Percentiles rank a stretch among this genome's conserved stretches.
Conservation (phyloP, 2,113 vertebrate species). For the Cyanoliseus patagonus region DNA sequence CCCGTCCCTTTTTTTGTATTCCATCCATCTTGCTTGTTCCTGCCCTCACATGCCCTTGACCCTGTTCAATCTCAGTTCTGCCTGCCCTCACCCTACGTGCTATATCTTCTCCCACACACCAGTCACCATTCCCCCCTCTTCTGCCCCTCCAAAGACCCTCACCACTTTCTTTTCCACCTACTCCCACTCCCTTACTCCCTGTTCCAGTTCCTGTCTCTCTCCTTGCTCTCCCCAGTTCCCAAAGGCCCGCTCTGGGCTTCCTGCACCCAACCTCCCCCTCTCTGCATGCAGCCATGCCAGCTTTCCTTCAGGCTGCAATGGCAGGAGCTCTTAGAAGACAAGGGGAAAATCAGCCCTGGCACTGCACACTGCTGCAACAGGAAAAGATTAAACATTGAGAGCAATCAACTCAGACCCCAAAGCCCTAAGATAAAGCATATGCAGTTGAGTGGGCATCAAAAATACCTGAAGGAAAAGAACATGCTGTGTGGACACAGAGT, state of each 20-base stretch:
- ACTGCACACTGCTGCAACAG: neutral
- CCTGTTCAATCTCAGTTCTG: neutral
- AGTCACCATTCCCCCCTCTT: neutral
- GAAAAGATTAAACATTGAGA: neutral
- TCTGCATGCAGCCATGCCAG: neutral
- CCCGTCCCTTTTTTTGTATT: neutral
- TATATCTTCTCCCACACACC: neutral
- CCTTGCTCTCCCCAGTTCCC: neutral
- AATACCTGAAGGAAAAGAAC: neutral
- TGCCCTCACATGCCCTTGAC: neutral
- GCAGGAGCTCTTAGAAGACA: neutral
- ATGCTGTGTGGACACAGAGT: neutral
- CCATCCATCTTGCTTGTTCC: neutral
- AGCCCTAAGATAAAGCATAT: neutral
- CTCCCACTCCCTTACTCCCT: fast-evolving
- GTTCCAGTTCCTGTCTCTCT: neutral
- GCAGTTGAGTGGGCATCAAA: neutral
- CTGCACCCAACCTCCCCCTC: neutral
- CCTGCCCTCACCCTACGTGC: neutral
- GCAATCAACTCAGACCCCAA: neutral
- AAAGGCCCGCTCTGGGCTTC: neutral
- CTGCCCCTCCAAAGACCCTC: neutral
- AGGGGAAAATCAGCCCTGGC: neutral
- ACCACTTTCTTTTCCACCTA: neutral
- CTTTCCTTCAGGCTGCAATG: neutral